Conservation (phyloP, 1,140 invertebrate species). For the Pachypsylla venusta region DNA sequence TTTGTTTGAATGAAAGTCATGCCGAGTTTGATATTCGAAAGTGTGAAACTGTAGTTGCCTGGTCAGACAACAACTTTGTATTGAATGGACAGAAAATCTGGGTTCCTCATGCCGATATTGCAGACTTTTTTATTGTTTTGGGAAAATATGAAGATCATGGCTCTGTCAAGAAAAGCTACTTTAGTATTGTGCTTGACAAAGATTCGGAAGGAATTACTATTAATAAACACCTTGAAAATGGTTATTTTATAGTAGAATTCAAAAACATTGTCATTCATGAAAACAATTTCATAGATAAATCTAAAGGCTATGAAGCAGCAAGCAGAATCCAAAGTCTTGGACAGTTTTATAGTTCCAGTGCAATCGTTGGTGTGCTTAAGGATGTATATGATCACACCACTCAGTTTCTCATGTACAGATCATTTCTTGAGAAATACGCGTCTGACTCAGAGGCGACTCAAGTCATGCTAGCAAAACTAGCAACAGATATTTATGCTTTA, state of each 20-base stretch:
- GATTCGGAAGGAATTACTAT: neutral
- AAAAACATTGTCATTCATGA: conserved; percentile 4
- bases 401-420: neutral
- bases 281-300: neutral
- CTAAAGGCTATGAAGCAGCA: conserved; percentile 9
- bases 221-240: conserved; percentile 3
- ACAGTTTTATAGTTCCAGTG: neutral
- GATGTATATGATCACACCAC: neutral
- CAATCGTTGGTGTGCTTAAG: conserved; percentile 6
- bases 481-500: conserved; percentile 19
- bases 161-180: neutral
- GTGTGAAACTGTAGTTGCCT: conserved; percentile 3
- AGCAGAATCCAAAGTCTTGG: neutral
- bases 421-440: neutral
- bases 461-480: conserved; percentile 14
- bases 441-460: conserved; percentile 8
- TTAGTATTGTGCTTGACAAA: conserved; percentile 17
- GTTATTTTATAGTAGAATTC: conserved; percentile 11
- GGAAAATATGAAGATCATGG: conserved; percentile 7
- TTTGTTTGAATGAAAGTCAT: conserved; percentile 15
- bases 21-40: conserved; percentile 14
- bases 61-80: conserved; percentile 2
- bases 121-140: conserved; percentile 19
- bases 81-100: conserved; percentile 19
- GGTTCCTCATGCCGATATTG: conserved; percentile 18